Base-by-base conservation (phyloP, 2,113 vertebrate genomes). In the Daphoenositta chrysoptera region DNA sequence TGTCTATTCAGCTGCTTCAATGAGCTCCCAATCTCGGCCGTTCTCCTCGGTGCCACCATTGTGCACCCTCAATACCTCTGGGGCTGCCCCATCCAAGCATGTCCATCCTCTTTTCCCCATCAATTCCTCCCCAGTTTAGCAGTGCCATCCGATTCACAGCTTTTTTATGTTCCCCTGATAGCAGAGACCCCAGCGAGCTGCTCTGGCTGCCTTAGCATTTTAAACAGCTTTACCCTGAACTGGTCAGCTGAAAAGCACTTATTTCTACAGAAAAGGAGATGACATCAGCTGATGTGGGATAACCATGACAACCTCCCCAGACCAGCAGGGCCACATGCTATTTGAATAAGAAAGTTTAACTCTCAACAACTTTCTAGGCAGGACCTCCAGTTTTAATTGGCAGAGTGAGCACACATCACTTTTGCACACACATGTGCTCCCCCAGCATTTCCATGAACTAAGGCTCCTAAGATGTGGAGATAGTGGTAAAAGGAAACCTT, bases 281-380 rank as follows among this genome's bases (percentile, higher is more conserved):
- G 97, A 97, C 97, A 97, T 97, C 97, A 97, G 96, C 97, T 96
- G 88, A 94, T 95, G 95, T 15, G 23, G 93, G 89, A 96, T 97
- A 96, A 93, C 98, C 97, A 97, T 96, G 97, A 95, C 96, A 96
- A 97, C 96, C 87, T 96, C 80, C 89, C 57, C 78, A 87, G 88
- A 91, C 73, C 94, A 95, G 88, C 96, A 89, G 78, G 84, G 90
- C 89, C 83, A 90, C 93, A 91, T 50, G 87, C 83, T 73, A 40
- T 93, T 94, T 96, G 95, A 97, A 96, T 95, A 64, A 93, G 71
- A 78, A 91, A 93, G 89, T 85, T 90, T 83, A 54, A 85, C 86
- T 93, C 89, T 89, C 88, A 71, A 44, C 69, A 83, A 81, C 61
- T 92, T 92, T 80, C 65, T 28, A 75, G 75, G 90, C 87, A 96